These are phyloP conservation scores for Oreochromis tanganicae DNA, from an alignment of 2,113 vertebrate species.

Conservation along the genomic window DNA sequence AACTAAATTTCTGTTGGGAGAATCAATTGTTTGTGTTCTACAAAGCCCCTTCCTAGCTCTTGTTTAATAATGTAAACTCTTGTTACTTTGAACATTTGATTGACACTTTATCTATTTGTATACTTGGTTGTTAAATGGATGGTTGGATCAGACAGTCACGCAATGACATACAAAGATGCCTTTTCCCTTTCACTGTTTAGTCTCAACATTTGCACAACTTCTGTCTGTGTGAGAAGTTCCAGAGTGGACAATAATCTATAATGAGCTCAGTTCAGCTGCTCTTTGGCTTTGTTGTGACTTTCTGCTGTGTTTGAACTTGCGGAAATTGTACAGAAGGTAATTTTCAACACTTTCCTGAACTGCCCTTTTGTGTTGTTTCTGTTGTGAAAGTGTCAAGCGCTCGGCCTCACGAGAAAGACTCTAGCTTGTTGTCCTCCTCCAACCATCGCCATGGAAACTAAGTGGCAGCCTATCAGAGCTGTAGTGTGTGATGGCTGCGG, in stretches of 20 bases:
- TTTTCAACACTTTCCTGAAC: not conserved
- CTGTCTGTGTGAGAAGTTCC: not conserved
- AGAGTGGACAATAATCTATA: not conserved
- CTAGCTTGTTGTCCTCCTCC: not conserved
- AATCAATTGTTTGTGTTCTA: not conserved
- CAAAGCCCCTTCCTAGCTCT: not conserved
- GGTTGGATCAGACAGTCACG: not conserved
- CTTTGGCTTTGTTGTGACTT: not conserved
- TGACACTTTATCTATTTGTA: not conserved
- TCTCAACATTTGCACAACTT: not conserved
- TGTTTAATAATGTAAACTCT: not conserved
- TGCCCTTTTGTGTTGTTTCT: not conserved
- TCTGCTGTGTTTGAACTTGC: not conserved
- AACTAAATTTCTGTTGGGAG: not conserved
- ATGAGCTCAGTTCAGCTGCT: not conserved
- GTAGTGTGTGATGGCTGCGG: not conserved
- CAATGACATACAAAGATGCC: not conserved
- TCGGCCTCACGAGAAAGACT: not conserved
- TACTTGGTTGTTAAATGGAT: not conserved
- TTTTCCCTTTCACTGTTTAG: not conserved
- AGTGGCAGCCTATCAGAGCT: not conserved
- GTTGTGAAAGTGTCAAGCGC: constrained; percentile 1
- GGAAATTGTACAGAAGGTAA: not conserved
- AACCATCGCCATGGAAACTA: not conserved
- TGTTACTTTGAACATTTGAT: not conserved